These are phyloP conservation scores for Leuciscus waleckii DNA, from an alignment of 2,797 vertebrate genomes.

Conservation along the genomic window DNA sequence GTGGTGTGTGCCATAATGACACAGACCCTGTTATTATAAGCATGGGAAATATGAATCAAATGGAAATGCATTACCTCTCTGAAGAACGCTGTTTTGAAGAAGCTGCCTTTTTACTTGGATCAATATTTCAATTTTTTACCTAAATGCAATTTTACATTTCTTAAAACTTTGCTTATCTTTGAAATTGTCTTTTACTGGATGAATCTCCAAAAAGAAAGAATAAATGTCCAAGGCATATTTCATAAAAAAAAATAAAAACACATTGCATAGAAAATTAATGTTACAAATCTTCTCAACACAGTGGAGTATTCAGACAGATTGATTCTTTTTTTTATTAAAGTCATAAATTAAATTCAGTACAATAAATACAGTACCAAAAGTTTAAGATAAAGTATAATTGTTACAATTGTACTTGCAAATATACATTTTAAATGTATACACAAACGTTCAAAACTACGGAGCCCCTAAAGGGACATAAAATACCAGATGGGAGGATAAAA, in stretches of 20 bases:
- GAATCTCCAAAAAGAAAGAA: neutral
- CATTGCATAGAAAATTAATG: neutral
- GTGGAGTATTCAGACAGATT: neutral
- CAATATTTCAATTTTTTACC: neutral
- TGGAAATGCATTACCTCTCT: conserved; percentile 14
- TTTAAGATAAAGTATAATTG: neutral
- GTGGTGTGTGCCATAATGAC: neutral
- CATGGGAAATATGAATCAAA: conserved; percentile 5
- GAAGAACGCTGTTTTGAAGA: neutral
- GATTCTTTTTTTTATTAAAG: neutral
- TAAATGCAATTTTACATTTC: conserved; percentile 24
- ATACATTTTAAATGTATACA: neutral
- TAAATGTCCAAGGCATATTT: neutral
- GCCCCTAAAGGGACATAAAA: no score
- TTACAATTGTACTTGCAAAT: neutral
- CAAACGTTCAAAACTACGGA: no score
- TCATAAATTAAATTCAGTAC: neutral
- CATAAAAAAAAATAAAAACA: neutral
- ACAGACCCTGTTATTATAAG: neutral
- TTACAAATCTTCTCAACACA: no score
- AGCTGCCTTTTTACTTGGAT: neutral
- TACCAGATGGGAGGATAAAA: no score
- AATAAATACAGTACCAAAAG: neutral
- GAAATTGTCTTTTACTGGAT: neutral
- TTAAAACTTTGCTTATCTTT: neutral